Conservation (phyloP, 2,113 vertebrate species). For the Sigmodon hispidus region DNA sequence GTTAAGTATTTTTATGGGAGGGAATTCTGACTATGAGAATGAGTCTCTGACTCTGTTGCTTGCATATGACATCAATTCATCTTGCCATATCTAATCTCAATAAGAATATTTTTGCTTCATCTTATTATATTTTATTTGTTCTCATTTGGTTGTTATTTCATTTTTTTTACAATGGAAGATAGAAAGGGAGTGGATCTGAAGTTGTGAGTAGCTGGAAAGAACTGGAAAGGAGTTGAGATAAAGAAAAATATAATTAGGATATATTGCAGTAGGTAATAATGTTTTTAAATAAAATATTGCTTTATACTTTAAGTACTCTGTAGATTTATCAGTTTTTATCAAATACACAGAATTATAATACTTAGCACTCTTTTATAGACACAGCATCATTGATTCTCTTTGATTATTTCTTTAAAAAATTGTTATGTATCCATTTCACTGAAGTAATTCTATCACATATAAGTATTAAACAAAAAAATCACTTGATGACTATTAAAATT, state of each 20-base stretch:
- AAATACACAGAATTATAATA: not conserved
- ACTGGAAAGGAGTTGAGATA: not conserved
- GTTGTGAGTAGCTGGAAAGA: not conserved
- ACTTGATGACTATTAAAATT: not conserved
- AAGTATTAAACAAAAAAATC: not conserved
- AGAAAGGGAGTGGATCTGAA: not conserved
- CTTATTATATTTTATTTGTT: not conserved
- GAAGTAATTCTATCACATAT: not conserved
- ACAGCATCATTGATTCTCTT: fast-evolving
- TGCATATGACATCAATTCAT: not conserved
- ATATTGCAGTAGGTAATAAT: not conserved
- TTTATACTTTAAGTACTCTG: not conserved
- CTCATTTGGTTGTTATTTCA: not conserved
- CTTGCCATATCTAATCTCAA: not conserved
- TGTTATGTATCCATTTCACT: not conserved
- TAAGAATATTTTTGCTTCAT: not conserved
- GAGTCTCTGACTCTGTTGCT: not conserved
- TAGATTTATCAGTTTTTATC: not conserved
- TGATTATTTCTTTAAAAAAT: not conserved
- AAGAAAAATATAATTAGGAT: not conserved
- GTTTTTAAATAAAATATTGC: not conserved
- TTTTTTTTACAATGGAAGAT: not conserved
- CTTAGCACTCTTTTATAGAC: not conserved
- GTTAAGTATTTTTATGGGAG: not conserved
- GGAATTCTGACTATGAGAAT: not conserved